Evolutionary conservation across 2,888 invertebrate genomes (phyloP).

Genomic region (Malthinus seriepunctatus): DNA sequence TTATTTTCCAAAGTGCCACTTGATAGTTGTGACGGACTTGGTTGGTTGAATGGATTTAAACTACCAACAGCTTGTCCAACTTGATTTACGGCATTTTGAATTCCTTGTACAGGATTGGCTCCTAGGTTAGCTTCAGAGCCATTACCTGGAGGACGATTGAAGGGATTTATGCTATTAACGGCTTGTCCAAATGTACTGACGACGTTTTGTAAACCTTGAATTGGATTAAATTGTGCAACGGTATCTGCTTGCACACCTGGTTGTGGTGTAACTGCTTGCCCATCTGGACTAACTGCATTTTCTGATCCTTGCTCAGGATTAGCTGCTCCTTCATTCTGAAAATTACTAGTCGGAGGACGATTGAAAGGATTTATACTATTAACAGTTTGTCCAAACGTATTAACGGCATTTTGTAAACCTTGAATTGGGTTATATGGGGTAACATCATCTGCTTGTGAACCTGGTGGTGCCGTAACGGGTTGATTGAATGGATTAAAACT

Average conservation of each 20-base stretch:
- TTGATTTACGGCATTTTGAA: slow-evolving; percentile 26
- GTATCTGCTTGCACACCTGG: slow-evolving; percentile 31
- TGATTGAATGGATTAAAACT: slow-evolving; percentile 33
- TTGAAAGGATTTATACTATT: slow-evolving; percentile 30
- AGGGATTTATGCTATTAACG: slow-evolving; percentile 26
- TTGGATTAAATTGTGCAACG: slow-evolving; percentile 19
- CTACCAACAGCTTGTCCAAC: slow-evolving; percentile 21
- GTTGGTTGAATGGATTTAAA: slow-evolving; percentile 25
- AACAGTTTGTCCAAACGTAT: neutral
- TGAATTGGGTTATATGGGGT: slow-evolving; percentile 21
- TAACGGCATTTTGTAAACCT: slow-evolving; percentile 22
- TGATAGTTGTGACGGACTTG: slow-evolving; percentile 8
- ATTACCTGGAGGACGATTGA: slow-evolving; percentile 23
- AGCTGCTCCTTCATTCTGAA: slow-evolving; percentile 11
- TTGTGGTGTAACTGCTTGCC: slow-evolving; percentile 16
- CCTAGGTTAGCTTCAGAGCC: slow-evolving; percentile 23
- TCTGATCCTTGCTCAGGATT: slow-evolving; percentile 25
- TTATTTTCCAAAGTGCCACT: slow-evolving; percentile 8
- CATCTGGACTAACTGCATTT: slow-evolving; percentile 23
- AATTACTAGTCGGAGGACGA: slow-evolving; percentile 12
- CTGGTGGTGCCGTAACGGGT: slow-evolving; percentile 21
- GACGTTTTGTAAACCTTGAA: slow-evolving; percentile 22
- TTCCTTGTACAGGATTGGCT: slow-evolving; percentile 24
- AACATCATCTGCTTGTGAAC: slow-evolving; percentile 29
- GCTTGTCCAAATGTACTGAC: slow-evolving; percentile 8